Base-by-base conservation (phyloP, 1,140 invertebrate genomes). In the Nylanderia fulva region DNA sequence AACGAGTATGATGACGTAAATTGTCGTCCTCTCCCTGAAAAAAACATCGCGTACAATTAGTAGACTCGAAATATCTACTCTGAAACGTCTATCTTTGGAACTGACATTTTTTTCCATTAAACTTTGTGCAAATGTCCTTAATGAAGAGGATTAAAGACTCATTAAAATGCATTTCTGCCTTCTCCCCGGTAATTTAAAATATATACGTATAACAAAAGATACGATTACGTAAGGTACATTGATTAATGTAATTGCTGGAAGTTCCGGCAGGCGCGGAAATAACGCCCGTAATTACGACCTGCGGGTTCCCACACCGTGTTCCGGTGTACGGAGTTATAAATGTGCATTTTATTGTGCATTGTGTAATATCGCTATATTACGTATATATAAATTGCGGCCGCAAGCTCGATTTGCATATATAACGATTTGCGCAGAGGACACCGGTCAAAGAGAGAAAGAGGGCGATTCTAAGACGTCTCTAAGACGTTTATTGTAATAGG, bases 241-340 rank as follows among this genome's bases (percentile, higher is more conserved):
- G 87, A 89, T 88, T 77, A 71, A 74, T 64, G 52, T 86, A 90
- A 90, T 90, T 82, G 88, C 64, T 76, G 42, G 9, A 29, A 42
- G 84, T 90, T 88, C 89, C 88, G 89, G 84, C 58, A 61, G 52
- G 68, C 74, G 61, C 75, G 89, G 89, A 90, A 90, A 85, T 64
- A 64, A 48, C 63, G 84, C 83, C 76, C 69, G 80, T 82, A 90
- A 87, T 87, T 72, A 76, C 42, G 56, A 71, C 66, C 60, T 69
- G 39, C 24, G 48, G n/a, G 69, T 85, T 88, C 77, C 87, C 84
- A 83, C 29, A 74, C 72, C n/a, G n/a, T 56, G 74, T 79, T 87
- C 74, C 72, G 80, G 87, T 39, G 21, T 74, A n/a, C n/a, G n/a
- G 48, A 66, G 27, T 71, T 80, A 80, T 24, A 76, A 18, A 13